Base-by-base conservation (phyloP, 2,113 vertebrate species). In the Prietella phreatophila region DNA sequence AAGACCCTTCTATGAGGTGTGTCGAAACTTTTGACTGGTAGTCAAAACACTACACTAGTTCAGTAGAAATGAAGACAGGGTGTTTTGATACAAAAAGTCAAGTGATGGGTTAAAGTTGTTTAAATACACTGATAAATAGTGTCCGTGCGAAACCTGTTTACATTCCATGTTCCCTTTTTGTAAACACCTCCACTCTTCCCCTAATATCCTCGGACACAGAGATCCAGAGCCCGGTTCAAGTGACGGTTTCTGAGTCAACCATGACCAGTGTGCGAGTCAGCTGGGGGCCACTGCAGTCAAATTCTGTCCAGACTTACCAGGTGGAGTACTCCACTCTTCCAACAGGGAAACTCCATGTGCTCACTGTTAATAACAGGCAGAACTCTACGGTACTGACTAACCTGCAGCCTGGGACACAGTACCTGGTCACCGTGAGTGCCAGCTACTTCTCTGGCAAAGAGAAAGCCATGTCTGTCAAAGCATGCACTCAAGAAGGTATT, bases 371-470 rank as follows among this genome's bases (percentile, higher is more conserved):
- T 0, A 94, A 93, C 10, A 91, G 88, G 0, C 93, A 91, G 42
- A 97, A 97, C 90, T 95, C 95, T 90, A 98, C 97, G 0, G 71
- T 96, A 25, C 92, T 99, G 91, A 94, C 95, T 58, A 94, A 96
- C 22, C 96, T 99, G 90, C 92, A 95, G 13, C 95, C 97, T 0
- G 96, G 95, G 86, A 97, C 96, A 15, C 96, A 96, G 82, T 99
- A 99, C 89, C 90, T 99, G 91, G 96, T 99, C 89, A 99, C 98
- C 0, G 95, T 99, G 60, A 97, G 93, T 0, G 97, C 97, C 0
- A 65, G 92, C 67, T 96, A 97, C 55, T 89, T 91, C 4, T 97
- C 96, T 0, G 97, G 98, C 53, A 95, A 91, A 82, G 96, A 98
- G 94, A 96, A 92, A 75, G 96, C 97, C 3, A 95, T 99, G 91